Evolutionary conservation across 2,797 vertebrate genomes (phyloP), one percentile per base, ranked within the genome.

Genomic region (Trachops cirrhosus): DNA sequence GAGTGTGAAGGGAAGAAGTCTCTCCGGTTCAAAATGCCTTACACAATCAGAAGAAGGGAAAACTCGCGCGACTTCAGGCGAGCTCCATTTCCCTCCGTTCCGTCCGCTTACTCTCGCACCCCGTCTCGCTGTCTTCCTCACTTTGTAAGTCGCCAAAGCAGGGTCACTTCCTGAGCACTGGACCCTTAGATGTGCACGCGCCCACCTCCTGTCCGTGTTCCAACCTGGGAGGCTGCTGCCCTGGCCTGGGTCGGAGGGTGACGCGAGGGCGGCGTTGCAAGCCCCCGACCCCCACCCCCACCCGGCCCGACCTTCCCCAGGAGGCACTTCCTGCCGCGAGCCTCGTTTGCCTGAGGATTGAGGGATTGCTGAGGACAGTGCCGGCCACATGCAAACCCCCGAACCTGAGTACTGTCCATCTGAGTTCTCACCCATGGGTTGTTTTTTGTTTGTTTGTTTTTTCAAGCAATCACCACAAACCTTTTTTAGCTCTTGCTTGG

Each of bases 11-110:
- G 96, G 96, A 97, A 94, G 80, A 93, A 26, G 95, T 77, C 87
- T 95, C 94, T 92, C 88, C 67, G n/a, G 71, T 85, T 97, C 86
- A 91, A 96, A 97, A 98, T 98, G 98, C 98, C 98, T 98, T 98
- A 98, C 67, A 86, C 93, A 93, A 89, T 97, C 97, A 96, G 83
- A 92, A 92, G 95, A 93, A 75, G 96, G 41, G 32, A 94, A 94
- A 75, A 29, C 54, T 32, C 22, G 6, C n/a, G 2, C 26, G 24
- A 37, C 96, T 98, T 94, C 96, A 97, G 97, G 91, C 32, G 70
- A 97, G 97, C 95, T 95, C 64, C 86, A 32, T 88, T 86, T 83
- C 93, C 86, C 83, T 91, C 34, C 78, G 85, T 59, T 59, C 80
- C 5, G 37, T 9, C 9, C 4, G 34, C 64, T 78, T 19, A 9